Base-by-base conservation (phyloP, 2,113 vertebrate species). In the Clarias macrocephalus region DNA sequence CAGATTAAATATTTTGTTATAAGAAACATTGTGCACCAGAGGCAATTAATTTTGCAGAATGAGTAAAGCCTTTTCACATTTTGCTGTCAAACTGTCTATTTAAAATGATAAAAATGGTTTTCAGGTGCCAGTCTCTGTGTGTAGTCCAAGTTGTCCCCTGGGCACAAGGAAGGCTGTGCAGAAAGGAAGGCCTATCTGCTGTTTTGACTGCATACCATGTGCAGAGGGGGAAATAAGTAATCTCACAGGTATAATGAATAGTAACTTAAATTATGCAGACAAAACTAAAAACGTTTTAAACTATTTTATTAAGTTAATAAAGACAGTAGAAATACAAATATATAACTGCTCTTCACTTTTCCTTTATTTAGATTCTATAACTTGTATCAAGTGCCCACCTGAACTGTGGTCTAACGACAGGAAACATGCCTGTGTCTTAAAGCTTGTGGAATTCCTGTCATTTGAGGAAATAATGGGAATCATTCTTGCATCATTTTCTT, bases 81-180 rank as follows among this genome's bases (percentile, higher is more conserved):
- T 48, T 8, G 7, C 7, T 48, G 7, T 48, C 48, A 48, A 7
- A 48, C 6, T 48, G 48, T 8, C 48, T 48, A 8, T 48, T 8
- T 48, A 48, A 48, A 48, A 63, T 7, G 10, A 63, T 63, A 63
- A 63, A 63, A 63, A 25, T 75, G 19, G 52, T 83, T 62, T 76
- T 18, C 85, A 94, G 93, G 88, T 92, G 2, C 95, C 95, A 52
- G 84, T 90, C 60, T 96, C 95, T 63, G 89, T 93, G 28, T 96
- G 95, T 92, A 95, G 95, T 92, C 76, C 92, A 54, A 94, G 88
- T n/a, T 96, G 95, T 91, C 90, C 75, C 56, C 88, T 91, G 59
- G 60, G 60, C 21, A 63, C 60, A 18, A 48, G 2, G 60, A 63
- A 63, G 60, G 60, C 60, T 25, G 60, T 63, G 21, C 60, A 63